Base-by-base conservation (phyloP, 2,888 invertebrate species). In the Ophion slaviceki region DNA sequence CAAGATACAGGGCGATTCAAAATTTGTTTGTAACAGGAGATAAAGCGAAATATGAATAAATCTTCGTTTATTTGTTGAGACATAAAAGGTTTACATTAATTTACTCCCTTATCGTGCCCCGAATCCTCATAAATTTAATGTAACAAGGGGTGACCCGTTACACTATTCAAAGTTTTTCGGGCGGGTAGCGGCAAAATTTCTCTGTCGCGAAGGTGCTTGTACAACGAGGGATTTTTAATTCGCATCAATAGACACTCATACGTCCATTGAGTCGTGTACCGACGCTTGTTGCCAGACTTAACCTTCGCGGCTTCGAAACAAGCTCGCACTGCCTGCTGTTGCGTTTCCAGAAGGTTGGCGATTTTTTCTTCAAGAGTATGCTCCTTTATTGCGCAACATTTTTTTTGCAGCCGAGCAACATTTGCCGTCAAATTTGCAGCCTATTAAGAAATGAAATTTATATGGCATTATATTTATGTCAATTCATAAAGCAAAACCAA, bases 131-230 rank as follows among this genome's bases (percentile, higher is more conserved):
- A 24, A 24, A 24, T 24, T 24, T 24, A 24, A 24, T 24, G 24
- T 24, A 24, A 24, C 1, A 0, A 24, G 24, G 24, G 24, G 24
- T 24, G 24, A 24, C 24, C 24, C 24, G 24, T 24, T 24, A 24
- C 24, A 24, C n/a, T n/a, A n/a, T 66, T 66, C 36, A 66, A 17
- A 66, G 36, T 66, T 36, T 36, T 66, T 66, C 66, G 66, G 17
- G 32, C n/a, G 32, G 36, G 66, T n/a, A 66, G 28, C 36, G 66
- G 66, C 66, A 66, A 66, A 36, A 66, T 66, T 66, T 36, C n/a
- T 28, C 36, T 66, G 4, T 66, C 36, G 66, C 66, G 36, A 17
- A 66, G 7, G 14, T 66, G 36, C 17, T 36, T 66, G 36, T 36
- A 66, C 36, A 66, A 36, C 28, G 66, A 66, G 2, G 66, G 36